phyloP scores from a whole-genome alignment of 2,113 vertebrate species.

The Perccottus glenii region DNA sequence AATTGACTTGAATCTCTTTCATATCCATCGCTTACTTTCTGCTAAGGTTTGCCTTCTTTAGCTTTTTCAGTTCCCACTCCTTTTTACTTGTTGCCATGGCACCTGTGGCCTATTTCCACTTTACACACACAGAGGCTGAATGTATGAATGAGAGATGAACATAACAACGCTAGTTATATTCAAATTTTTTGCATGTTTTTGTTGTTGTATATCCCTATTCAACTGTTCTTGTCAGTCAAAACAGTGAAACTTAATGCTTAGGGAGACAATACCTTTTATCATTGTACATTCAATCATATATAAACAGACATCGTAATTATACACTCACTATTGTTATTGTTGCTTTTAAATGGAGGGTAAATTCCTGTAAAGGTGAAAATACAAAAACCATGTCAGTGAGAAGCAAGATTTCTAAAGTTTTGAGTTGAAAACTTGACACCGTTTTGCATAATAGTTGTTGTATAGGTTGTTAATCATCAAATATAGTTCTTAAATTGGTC shows the following conservation, averaged over 20 bases:
- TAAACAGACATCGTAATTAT: conserved; percentile 2
- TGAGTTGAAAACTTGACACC: not conserved
- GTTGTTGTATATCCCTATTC: not conserved
- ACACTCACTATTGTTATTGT: not conserved
- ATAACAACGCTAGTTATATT: not conserved
- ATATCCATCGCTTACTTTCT: too few relatives aligned
- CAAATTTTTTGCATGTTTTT: not conserved
- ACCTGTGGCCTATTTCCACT: conserved; percentile 36
- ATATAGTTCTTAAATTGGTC: too few relatives aligned
- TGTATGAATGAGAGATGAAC: not conserved
- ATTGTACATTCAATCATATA: conserved; percentile 5
- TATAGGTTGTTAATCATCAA: too few relatives aligned
- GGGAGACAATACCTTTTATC: conserved; percentile 24
- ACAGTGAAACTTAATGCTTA: conserved; percentile 13
- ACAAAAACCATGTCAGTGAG: not conserved
- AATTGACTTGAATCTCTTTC: too few relatives aligned
- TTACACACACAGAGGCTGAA: not conserved
- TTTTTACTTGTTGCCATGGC: conserved; percentile 54
- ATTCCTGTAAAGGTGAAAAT: conserved; percentile 1
- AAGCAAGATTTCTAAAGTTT: not conserved
- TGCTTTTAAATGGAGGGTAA: not conserved
- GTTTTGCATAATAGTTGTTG: not conserved
- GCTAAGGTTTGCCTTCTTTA: not conserved
- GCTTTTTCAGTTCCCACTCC: conserved; percentile 7
- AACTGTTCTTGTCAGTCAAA: not conserved